Percentiles rank a stretch among this genome's conserved stretches.
These are phyloP conservation scores for Microtus oregoni DNA, from an alignment of 2,113 vertebrate genomes.

Conservation along the genomic window DNA sequence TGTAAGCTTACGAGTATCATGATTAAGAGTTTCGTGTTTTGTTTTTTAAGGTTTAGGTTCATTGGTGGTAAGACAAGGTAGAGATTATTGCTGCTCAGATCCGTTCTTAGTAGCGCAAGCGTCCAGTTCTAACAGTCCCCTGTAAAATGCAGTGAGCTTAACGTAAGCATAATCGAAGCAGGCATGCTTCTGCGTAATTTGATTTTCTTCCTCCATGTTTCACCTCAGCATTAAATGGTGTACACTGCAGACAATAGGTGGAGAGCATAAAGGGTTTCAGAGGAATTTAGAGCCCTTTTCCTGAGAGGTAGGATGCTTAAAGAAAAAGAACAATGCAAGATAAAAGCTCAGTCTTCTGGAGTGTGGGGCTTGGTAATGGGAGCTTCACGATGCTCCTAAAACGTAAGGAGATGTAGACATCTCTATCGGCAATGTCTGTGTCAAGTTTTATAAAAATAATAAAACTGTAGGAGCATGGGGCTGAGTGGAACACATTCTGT, in stretches of 20 bases:
- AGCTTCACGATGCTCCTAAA: not conserved
- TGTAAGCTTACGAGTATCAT: conserved; percentile 13
- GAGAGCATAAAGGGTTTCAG: not conserved
- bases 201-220: conserved; percentile 52
- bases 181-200: conserved; percentile 39
- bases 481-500: not conserved
- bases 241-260: not conserved
- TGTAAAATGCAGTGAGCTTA: conserved; percentile 50
- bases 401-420: conserved; percentile 18
- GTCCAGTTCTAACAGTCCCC: conserved; percentile 13
- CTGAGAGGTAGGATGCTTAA: not conserved
- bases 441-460: conserved; percentile 35
- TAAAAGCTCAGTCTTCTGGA: not conserved
- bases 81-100: not conserved
- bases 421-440: not conserved
- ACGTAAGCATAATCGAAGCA: not conserved
- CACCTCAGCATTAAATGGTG: conserved; percentile 19
- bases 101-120: conserved; percentile 34
- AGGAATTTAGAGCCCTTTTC: not conserved
- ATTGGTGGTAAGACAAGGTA: not conserved
- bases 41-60: conserved; percentile 41
- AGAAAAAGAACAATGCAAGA: not conserved
- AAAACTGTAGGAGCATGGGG: not conserved
- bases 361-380: not conserved
- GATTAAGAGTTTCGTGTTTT: not conserved